These are phyloP conservation scores for Tangara arthus DNA, from an alignment of 2,797 vertebrate species.

Conservation along the genomic window DNA sequence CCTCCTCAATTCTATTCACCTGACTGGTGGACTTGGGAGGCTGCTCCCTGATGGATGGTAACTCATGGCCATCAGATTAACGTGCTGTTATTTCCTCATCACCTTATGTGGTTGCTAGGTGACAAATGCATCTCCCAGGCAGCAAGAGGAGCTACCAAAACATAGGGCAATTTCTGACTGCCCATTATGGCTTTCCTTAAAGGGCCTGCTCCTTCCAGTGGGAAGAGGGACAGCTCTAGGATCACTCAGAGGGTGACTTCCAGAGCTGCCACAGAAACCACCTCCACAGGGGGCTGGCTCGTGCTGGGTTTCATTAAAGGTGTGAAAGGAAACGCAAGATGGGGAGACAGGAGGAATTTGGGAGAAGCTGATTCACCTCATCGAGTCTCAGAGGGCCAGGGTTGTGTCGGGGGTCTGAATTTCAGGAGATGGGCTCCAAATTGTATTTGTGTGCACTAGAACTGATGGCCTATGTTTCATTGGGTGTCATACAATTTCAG, in stretches of 20 bases:
- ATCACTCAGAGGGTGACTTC: background rate
- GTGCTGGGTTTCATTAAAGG: background rate
- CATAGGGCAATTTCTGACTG: background rate
- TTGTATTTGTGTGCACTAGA: background rate
- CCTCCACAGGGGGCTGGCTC: background rate
- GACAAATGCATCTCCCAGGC: conserved; percentile 48
- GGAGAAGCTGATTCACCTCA: background rate
- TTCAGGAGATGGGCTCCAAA: background rate
- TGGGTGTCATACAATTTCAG: background rate
- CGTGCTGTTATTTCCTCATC: conserved; percentile 28
- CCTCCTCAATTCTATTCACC: background rate
- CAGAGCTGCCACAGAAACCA: background rate
- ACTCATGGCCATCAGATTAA: conserved; percentile 5
- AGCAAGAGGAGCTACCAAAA: background rate
- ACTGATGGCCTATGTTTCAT: background rate
- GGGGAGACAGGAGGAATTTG: background rate
- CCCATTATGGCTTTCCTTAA: background rate
- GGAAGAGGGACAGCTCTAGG: background rate
- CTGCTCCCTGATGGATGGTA: background rate
- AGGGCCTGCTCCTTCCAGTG: background rate
- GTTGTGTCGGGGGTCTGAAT: background rate
- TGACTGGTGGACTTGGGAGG: background rate
- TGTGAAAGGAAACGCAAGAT: background rate
- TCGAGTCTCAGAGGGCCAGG: background rate
- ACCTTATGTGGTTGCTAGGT: conserved; percentile 54